These are phyloP conservation scores for Aphidoletes aphidimyza DNA, from an alignment of 2,888 invertebrate genomes.

Conservation along the genomic window DNA sequence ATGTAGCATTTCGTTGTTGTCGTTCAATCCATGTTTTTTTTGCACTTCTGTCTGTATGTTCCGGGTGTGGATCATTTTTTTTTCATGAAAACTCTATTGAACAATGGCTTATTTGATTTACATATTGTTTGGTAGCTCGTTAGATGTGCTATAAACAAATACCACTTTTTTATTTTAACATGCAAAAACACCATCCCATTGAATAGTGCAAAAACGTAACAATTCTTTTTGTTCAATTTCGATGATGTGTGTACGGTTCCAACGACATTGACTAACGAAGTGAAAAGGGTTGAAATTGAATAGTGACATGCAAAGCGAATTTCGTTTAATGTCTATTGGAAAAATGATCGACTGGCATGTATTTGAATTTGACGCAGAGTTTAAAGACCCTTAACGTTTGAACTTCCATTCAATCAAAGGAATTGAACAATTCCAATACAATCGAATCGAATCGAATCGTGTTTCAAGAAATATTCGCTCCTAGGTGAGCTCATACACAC, in stretches of 20 bases:
- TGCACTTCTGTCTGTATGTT: not conserved
- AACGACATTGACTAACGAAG: not conserved
- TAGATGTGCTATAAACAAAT: conserved; percentile 46
- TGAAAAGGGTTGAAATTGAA: conserved; percentile 45
- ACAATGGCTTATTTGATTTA: conserved; percentile 46
- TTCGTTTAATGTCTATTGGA: conserved; percentile 2
- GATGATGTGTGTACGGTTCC: no score
- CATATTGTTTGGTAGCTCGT: conserved; percentile 51
- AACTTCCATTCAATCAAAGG: not conserved
- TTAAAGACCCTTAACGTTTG: conserved; percentile 32
- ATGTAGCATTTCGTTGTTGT: not conserved
- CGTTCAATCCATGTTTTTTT: not conserved
- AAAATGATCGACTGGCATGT: conserved; percentile 35
- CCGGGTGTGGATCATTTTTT: conserved; percentile 17
- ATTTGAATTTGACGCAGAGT: not conserved
- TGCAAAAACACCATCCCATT: not conserved
- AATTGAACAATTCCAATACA: not conserved
- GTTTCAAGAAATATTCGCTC: no score
- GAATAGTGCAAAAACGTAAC: not conserved
- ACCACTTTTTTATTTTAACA: conserved; percentile 11
- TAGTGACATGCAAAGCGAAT: conserved; percentile 41
- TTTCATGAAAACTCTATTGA: not conserved
- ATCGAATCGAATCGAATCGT: no score
- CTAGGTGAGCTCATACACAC: not conserved
- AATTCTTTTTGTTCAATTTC: not conserved